Evolutionary conservation across 2,888 invertebrate genomes (phyloP).

Genomic region (Cheilosia scutellata): DNA sequence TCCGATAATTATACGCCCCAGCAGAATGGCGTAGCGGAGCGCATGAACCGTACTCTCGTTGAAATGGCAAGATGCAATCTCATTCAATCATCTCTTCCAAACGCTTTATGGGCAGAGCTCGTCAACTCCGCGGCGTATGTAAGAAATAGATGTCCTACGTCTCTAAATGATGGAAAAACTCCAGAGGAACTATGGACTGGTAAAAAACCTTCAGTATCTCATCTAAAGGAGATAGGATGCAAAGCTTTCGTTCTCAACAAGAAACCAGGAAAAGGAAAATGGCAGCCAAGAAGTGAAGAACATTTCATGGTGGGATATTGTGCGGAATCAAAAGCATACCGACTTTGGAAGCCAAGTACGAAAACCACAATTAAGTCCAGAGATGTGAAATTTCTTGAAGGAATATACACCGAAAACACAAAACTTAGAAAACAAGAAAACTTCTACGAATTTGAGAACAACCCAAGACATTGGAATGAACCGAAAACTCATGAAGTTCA

Average conservation of each 20-base stretch:
- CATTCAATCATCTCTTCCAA: no score
- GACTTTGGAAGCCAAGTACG: constrained; percentile 2
- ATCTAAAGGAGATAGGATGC: constrained; percentile 4
- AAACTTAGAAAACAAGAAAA: no score
- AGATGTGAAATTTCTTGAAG: not conserved
- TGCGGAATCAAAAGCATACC: not conserved
- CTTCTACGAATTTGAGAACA: not conserved
- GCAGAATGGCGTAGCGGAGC: no score
- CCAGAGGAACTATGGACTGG: no score
- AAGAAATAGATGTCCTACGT: no score
- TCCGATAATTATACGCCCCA: no score
- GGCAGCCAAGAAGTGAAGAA: constrained; percentile 8
- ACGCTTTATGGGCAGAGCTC: no score
- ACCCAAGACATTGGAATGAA: not conserved
- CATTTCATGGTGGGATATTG: constrained; percentile 1
- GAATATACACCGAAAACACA: not conserved
- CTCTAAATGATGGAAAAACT: no score
- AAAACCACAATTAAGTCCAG: not conserved
- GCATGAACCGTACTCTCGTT: no score
- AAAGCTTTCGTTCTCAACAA: not conserved
- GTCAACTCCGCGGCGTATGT: no score
- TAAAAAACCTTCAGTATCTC: not conserved
- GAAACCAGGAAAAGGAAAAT: not conserved
- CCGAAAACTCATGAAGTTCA: no score
- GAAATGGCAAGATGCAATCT: no score